A percentile compares a stretch with the other conserved stretches of the same genome.
These are phyloP conservation scores for Chelon auratus DNA, from an alignment of 2,797 vertebrate species.

Conservation along the genomic window DNA sequence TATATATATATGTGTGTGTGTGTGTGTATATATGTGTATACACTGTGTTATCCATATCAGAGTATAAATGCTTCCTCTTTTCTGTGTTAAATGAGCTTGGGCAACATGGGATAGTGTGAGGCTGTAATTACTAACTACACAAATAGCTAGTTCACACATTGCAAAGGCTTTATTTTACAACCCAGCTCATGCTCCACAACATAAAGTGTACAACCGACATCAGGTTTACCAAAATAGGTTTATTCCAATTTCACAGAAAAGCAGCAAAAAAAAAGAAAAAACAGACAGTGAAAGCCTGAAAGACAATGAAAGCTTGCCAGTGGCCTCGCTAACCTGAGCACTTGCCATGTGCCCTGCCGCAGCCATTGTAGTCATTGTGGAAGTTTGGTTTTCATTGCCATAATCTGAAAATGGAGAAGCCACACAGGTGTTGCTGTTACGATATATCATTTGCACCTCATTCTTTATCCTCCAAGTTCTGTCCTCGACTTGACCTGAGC, in stretches of 20 bases:
- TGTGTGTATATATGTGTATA: too few species aligned
- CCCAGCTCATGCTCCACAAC: neutral
- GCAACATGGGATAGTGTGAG: conserved; percentile 1
- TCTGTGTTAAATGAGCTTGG: neutral
- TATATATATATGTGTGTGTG: too few species aligned
- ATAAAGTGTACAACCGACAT: neutral
- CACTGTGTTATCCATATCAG: neutral
- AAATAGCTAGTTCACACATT: conserved; percentile 6
- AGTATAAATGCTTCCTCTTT: neutral
- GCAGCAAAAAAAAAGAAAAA: too few species aligned
- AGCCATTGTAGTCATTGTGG: neutral
- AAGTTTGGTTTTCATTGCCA: conserved; percentile 14
- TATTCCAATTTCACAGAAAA: too few species aligned
- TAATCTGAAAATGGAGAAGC: conserved; percentile 4
- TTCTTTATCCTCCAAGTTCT: conserved; percentile 13
- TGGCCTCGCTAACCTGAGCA: conserved; percentile 1
- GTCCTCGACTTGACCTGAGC: conserved; percentile 22
- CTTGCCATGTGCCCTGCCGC: conserved; percentile 15
- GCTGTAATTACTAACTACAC: conserved; percentile 14
- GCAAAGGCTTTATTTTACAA: conserved; percentile 5
- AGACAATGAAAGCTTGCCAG: too few species aligned
- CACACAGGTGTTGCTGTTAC: conserved; percentile 9
- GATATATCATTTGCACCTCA: conserved; percentile 9
- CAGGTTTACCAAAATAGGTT: too few species aligned
- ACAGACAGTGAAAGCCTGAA: too few species aligned